A percentile compares a stretch with the other conserved stretches of the same genome.
These are phyloP conservation scores for Ammodytes dubius DNA, from an alignment of 2,113 vertebrate genomes.

Conservation along the genomic window DNA sequence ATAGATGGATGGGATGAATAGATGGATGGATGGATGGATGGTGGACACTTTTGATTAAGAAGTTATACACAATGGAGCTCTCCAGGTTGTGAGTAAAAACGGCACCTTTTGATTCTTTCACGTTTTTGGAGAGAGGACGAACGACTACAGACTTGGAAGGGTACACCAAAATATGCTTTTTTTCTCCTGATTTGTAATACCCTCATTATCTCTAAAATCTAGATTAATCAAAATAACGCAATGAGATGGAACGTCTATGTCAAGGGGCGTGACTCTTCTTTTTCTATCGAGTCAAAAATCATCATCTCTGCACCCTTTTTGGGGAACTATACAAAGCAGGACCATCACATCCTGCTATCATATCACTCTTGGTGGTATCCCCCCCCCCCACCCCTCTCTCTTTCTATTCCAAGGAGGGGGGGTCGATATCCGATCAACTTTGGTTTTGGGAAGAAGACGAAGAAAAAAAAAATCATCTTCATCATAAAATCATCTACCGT, in stretches of 20 bases:
- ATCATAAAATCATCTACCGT: constrained; percentile 65
- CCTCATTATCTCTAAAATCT: constrained; percentile 77
- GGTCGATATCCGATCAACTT: constrained; percentile 62
- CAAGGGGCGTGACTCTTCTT: constrained; percentile 71
- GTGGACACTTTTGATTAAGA: constrained; percentile 73
- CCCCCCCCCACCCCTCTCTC: not conserved
- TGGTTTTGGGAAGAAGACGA: constrained; percentile 75
- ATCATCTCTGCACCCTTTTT: constrained; percentile 67
- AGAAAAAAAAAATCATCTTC: constrained; percentile 42
- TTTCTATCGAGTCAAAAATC: constrained; percentile 43
- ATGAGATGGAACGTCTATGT: constrained; percentile 75
- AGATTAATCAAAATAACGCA: constrained; percentile 71
- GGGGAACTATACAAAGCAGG: constrained; percentile 71
- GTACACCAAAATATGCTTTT: constrained; percentile 76
- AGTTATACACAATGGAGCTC: constrained; percentile 70
- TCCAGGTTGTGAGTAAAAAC: constrained; percentile 67
- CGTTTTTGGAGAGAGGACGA: constrained; percentile 67
- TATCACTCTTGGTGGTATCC: constrained; percentile 68
- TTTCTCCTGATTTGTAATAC: constrained; percentile 81
- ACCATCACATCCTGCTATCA: constrained; percentile 62
- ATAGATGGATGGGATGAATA: constrained; percentile 5
- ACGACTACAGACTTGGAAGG: constrained; percentile 66
- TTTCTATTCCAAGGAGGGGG: constrained; percentile 63
- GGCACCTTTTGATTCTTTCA: constrained; percentile 78
- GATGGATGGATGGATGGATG: constrained; percentile 1